Conservation (phyloP, 2,888 invertebrate genomes). For the Erebia aethiops region DNA sequence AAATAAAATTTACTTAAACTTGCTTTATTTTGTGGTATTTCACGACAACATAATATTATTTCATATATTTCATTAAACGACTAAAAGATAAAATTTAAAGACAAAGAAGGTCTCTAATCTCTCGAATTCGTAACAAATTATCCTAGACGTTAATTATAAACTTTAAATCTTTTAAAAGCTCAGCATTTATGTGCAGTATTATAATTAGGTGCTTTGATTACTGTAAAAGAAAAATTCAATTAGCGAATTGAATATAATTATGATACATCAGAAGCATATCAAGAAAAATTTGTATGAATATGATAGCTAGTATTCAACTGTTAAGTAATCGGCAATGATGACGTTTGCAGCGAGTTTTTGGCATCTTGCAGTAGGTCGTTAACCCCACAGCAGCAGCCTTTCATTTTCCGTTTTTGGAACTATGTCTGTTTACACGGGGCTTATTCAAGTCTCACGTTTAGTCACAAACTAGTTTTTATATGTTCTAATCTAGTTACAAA, state of each 20-base stretch:
- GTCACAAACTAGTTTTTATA: conserved; percentile 33
- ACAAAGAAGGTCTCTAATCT: background rate
- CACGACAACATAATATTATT: too few relatives aligned
- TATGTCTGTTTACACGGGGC: conserved; percentile 31
- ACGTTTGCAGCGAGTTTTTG: conserved; percentile 38
- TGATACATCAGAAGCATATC: too few relatives aligned
- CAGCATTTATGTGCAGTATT: background rate
- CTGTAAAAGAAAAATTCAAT: background rate
- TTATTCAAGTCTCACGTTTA: conserved; percentile 30
- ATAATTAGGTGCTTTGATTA: background rate
- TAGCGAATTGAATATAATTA: background rate
- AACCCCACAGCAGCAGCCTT: conserved; percentile 40
- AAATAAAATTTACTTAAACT: background rate
- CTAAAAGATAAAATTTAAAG: background rate
- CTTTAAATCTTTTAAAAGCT: background rate
- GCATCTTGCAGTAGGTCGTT: conserved; percentile 39
- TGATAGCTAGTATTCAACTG: conserved; percentile 33
- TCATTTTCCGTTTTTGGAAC: conserved; percentile 43
- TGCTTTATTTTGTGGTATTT: background rate
- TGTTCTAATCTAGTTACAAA: conserved; percentile 24
- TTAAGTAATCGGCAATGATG: conserved; percentile 42
- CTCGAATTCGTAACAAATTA: conserved; percentile 3
- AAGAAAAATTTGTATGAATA: background rate
- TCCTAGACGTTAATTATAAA: background rate
- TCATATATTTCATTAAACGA: background rate